phyloP scores from a whole-genome alignment of 2,113 vertebrate genomes.

The Rhipidura dahli region DNA sequence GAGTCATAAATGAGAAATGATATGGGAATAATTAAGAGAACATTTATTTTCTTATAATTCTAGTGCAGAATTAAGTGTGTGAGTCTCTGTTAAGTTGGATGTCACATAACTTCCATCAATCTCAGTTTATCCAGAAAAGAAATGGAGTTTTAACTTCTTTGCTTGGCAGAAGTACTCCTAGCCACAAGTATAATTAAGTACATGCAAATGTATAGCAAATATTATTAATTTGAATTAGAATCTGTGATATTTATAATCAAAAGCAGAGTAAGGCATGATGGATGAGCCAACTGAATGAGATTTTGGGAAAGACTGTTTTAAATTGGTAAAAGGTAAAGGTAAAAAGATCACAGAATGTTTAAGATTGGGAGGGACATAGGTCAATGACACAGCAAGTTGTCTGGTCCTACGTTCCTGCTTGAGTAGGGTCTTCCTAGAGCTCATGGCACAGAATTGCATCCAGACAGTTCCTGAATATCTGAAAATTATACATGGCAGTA shows the following conservation, averaged over 20 bases:
- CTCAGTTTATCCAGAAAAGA: background rate
- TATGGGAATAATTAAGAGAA: background rate
- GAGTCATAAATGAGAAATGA: background rate
- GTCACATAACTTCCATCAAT: background rate
- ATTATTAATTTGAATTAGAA: background rate
- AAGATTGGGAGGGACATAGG: background rate
- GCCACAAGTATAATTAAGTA: background rate
- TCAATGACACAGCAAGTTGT: background rate
- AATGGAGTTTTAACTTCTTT: background rate
- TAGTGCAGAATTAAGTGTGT: background rate
- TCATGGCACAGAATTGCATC: background rate
- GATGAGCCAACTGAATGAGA: background rate
- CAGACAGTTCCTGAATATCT: background rate
- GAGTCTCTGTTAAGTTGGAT: background rate
- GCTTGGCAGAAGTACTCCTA: background rate
- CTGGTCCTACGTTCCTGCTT: background rate
- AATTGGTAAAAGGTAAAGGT: background rate
- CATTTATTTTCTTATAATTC: background rate
- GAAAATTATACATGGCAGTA: background rate
- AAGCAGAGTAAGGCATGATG: background rate
- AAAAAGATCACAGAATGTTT: background rate
- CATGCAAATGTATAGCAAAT: background rate
- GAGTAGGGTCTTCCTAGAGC: background rate
- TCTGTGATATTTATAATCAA: constrained; percentile 16
- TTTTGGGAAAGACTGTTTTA: background rate